Evolutionary conservation across 1,140 invertebrate genomes (phyloP), one percentile per base, ranked within the genome.

Genomic region (Psilanteris sp.): DNA sequence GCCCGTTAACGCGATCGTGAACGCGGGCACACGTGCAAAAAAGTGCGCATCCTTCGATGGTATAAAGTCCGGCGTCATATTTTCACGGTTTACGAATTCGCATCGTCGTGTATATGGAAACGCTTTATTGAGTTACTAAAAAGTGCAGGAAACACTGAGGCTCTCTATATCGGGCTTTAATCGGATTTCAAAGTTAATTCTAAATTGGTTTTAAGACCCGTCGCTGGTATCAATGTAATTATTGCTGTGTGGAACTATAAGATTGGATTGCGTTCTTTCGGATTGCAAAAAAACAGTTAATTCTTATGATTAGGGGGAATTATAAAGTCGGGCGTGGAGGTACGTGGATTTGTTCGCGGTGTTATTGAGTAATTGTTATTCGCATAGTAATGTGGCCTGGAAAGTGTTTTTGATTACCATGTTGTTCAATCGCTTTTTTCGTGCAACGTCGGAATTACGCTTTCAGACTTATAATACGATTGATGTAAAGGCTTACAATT

Each of bases 11-110:
- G 50, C 13, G 44, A 48, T 37, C 18, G 18, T 20, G 9, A 31
- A 57, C 54, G 36, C 44, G 37, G 70, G 72, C 72, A 64, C 64
- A 57, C 52, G 64, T 76, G 64, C 32, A 70, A 62, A 76, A 76
- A 76, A 62, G 22, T 36, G 43, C 27, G 36, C 26, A 54, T 59
- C 44, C 32, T 26, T 11, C 16, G 32, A 48, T n/a, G 48, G n/a
- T n/a, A 55, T 62, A 43, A 73, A 73, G 41, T 24, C 62, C 55
- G 11, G 52, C 37, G 73, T 70, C 66, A 76, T 76, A 76, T 76
- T 76, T 75, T 76, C 64, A 57, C 20, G 57, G 48, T 62, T 72
- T 64, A 72, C 57, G 68, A 72, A 72, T 50, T 18, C 22, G 9
- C 13, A 16, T 11, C 2, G 34, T 18, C 37, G 10, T 26, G 44